phyloP scores from a whole-genome alignment of 2,888 invertebrate genomes.

The Nomada goodeniana region DNA sequence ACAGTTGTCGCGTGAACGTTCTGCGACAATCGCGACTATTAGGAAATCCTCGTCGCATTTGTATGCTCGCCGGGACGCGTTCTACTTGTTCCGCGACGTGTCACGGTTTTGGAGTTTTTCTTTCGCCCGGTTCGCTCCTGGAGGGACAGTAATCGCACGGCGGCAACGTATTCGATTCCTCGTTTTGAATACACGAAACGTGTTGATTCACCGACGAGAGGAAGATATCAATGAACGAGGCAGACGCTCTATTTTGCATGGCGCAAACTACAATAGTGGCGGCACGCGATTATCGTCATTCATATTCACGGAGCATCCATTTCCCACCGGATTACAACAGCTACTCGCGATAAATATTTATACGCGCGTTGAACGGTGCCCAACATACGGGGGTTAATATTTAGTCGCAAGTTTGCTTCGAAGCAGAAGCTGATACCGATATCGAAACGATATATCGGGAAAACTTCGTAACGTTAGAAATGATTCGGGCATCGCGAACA shows the following conservation, averaged over 20 bases:
- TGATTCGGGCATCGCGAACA: too few relatives aligned
- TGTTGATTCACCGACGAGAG: background rate
- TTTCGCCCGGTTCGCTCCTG: background rate
- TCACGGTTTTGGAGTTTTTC: background rate
- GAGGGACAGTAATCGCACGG: background rate
- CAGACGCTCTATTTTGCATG: conserved; percentile 19
- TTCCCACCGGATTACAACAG: conserved; percentile 42
- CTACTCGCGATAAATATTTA: conserved; percentile 45
- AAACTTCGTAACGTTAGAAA: background rate
- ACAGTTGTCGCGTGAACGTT: conserved; percentile 45
- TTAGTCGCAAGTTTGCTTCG: conserved; percentile 25
- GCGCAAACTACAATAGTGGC: conserved; percentile 21
- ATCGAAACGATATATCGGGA: conserved; percentile 6
- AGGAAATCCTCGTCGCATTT: conserved; percentile 47
- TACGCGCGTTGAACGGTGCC: conserved; percentile 7
- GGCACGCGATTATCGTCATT: conserved; percentile 47
- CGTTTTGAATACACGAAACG: background rate
- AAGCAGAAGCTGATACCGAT: background rate
- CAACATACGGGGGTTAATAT: conserved; percentile 33
- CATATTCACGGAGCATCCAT: conserved; percentile 49
- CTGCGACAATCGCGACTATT: conserved; percentile 45
- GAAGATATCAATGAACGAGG: conserved; percentile 28
- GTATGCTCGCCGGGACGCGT: conserved; percentile 41
- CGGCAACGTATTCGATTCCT: background rate
- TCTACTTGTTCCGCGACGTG: conserved; percentile 31